A percentile compares a stretch with the other conserved stretches of the same genome.
phyloP scores from a whole-genome alignment of 2,113 vertebrate species.

The Condylura cristata region DNA sequence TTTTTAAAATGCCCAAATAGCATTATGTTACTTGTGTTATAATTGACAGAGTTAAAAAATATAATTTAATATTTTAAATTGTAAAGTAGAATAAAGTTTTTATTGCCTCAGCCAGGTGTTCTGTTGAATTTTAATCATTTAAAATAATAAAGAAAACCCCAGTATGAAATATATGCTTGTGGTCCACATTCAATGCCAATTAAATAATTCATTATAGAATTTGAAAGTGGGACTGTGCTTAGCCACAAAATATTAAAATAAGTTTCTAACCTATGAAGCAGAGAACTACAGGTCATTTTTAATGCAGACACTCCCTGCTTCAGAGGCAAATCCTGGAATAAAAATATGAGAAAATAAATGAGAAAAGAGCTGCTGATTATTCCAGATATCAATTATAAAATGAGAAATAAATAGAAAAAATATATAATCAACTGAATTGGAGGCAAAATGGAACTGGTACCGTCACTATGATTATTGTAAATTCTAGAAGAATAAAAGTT shows the following conservation, averaged over 20 bases:
- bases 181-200: constrained; percentile 90
- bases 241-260: constrained; percentile 99
- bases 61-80: constrained; percentile 83
- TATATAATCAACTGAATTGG: constrained; percentile 84
- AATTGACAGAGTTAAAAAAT: constrained; percentile 72
- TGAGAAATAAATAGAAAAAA: constrained; percentile 87
- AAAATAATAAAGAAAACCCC: constrained; percentile 85
- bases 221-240: constrained; percentile 96
- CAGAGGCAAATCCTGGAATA: constrained; percentile 99
- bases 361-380: constrained; percentile 99
- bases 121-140: constrained; percentile 83
- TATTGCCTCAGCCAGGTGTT: constrained; percentile 84
- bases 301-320: constrained; percentile 99
- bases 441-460: constrained; percentile 91
- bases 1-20: constrained; percentile 84
- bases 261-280: constrained; percentile 99
- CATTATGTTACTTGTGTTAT: constrained; percentile 71
- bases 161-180: constrained; percentile 83
- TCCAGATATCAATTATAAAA: constrained; percentile 90
- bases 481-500: constrained; percentile 64
- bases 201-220: constrained; percentile 83
- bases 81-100: constrained; percentile 83
- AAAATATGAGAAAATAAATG: constrained; percentile 97
- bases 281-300: constrained; percentile 99
- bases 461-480: constrained; percentile 70